Conservation (phyloP, 2,797 vertebrate species). For the Carduelis carduelis region DNA sequence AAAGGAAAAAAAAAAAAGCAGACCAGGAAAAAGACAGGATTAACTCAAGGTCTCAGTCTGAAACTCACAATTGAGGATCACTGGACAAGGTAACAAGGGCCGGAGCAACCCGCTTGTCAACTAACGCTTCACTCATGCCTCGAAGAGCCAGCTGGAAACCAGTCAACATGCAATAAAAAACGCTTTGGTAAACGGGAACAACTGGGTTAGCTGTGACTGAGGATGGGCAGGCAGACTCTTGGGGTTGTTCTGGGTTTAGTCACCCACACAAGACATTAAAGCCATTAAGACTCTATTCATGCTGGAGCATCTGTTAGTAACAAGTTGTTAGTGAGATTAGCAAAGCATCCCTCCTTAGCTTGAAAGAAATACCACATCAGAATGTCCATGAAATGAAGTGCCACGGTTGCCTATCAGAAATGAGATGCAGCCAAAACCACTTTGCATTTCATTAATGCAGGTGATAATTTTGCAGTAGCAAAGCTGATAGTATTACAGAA, state of each 20-base stretch:
- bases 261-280: slow-evolving; percentile 68
- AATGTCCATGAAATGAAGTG: background rate
- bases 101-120: slow-evolving; percentile 98
- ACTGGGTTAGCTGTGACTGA: slow-evolving; percentile 80
- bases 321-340: slow-evolving; percentile 72
- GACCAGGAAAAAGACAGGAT: slow-evolving; percentile 75
- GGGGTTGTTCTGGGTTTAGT: slow-evolving; percentile 71
- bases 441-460: background rate
- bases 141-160: slow-evolving; percentile 98
- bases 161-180: slow-evolving; percentile 86
- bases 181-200: slow-evolving; percentile 79
- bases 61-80: slow-evolving; percentile 99
- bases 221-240: slow-evolving; percentile 77
- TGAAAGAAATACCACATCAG: slow-evolving; percentile 79
- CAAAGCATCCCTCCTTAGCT: slow-evolving; percentile 77
- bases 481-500: background rate
- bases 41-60: slow-evolving; percentile 81
- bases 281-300: slow-evolving; percentile 63
- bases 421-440: background rate
- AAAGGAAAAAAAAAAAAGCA: slow-evolving; percentile 55
- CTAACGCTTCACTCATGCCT: slow-evolving; percentile 99
- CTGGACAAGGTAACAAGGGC: slow-evolving; percentile 99
- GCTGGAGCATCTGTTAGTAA: slow-evolving; percentile 67
- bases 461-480: background rate
- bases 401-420: background rate